Base-by-base conservation (phyloP, 2,797 vertebrate genomes). In the Botia almorhae region DNA sequence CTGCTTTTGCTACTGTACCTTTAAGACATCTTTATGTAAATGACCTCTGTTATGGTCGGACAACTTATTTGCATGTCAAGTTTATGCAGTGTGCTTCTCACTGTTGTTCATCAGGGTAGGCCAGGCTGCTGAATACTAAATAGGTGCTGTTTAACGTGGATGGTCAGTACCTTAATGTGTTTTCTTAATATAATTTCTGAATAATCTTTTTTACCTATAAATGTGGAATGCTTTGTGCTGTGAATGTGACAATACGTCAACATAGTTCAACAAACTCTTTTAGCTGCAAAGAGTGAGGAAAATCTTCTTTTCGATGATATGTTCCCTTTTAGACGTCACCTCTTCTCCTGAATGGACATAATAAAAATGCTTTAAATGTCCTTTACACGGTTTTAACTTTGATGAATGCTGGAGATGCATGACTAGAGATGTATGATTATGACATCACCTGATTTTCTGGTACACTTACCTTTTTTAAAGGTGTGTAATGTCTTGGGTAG, bases 301-400 rank as follows among this genome's bases (percentile, higher is more conserved):
- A 48, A 46, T 11, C 43, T 46, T 46, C 8, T 46, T 46, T 46
- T 11, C 43, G 6, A 11, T 46, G 6, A 7, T 7, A 39, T 36
- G 65, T 10, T 46, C 53, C 17, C 7, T 48, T 53, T 78, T 50
- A 50, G 69, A 69, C 33, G 23, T 69, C 53, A 69, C 39, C 36
- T 75, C 60, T 36, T 6, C 10, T 46, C 43, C 43, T 11, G 43
- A 46, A 46, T 46, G 43, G 43, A 10, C 12, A 60, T 39, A 58
- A 48, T 29, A 1, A 6, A 69, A 29, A 53, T 19, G 21, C 23
- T 48, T 60, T 60, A 33, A 1, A 26, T 76, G 48, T 76, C 51
- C n/a, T 56, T 60, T 23, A 60, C 36, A 33, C 39, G 29, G 17
- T 8, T 78, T 48, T 78, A 39, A 69, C 65, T 77, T 8, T 33